These are phyloP conservation scores for Hyphantria cunea DNA, from an alignment of 1,140 invertebrate species.

Conservation along the genomic window DNA sequence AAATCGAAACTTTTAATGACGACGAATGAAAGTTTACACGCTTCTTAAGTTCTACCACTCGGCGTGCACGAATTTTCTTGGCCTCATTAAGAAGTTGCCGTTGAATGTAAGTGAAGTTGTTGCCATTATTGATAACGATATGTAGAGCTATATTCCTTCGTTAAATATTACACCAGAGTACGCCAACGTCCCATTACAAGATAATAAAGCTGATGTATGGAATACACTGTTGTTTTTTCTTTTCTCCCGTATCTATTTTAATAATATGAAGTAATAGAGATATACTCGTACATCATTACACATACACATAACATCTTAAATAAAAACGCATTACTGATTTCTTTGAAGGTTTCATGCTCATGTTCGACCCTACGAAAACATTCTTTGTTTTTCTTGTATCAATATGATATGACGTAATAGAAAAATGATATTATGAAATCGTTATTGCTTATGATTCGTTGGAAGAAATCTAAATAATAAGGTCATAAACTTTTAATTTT, in stretches of 20 bases:
- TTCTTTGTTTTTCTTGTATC: constrained; percentile 4
- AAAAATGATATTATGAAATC: background rate
- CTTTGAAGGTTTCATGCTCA: constrained; percentile 11
- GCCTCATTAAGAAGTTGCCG: constrained; percentile 69
- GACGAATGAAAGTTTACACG: constrained; percentile 72
- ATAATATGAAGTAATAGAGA: constrained; percentile 5
- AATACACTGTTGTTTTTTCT: constrained; percentile 1
- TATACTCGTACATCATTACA: background rate
- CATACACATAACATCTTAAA: constrained; percentile 20
- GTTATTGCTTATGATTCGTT: background rate
- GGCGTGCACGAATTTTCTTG: constrained; percentile 59
- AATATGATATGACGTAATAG: background rate
- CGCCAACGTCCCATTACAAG: constrained; percentile 15
- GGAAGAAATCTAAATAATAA: too few species aligned
- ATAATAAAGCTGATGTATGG: constrained; percentile 16
- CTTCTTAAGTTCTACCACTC: constrained; percentile 63
- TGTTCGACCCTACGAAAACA: background rate
- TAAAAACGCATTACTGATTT: constrained; percentile 12
- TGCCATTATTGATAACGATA: constrained; percentile 62
- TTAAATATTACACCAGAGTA: constrained; percentile 30
- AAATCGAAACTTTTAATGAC: constrained; percentile 72
- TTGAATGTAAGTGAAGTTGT: constrained; percentile 56
- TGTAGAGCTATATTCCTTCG: constrained; percentile 33
- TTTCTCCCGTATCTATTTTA: background rate
- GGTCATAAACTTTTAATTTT: too few species aligned